Conservation (phyloP, 1,140 invertebrate genomes). For the Trichomalopsis sarcophagae region DNA sequence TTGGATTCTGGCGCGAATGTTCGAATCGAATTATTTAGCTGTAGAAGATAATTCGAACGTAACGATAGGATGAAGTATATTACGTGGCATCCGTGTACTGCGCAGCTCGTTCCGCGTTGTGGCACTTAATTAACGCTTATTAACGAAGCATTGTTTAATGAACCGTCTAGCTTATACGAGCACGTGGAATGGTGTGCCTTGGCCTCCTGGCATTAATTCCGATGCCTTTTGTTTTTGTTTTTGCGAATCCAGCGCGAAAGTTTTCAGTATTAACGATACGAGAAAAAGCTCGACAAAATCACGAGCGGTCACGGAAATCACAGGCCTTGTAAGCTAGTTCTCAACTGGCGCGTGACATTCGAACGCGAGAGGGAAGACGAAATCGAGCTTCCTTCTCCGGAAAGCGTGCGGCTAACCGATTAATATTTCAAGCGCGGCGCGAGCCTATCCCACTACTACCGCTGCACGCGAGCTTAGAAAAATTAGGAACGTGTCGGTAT, state of each 20-base stretch:
- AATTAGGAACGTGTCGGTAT: not conserved
- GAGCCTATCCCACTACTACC: too few species aligned
- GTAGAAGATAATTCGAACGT: not conserved
- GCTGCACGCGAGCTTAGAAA: too few species aligned
- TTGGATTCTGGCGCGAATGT: not conserved
- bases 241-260: too few species aligned
- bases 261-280: too few species aligned
- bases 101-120: not conserved
- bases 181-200: not conserved
- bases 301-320: too few species aligned
- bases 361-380: not conserved
- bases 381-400: not conserved
- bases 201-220: not conserved
- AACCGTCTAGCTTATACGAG: too few species aligned
- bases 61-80: not conserved
- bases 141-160: constrained; percentile 20
- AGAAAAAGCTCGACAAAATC: too few species aligned
- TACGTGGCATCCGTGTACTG: not conserved
- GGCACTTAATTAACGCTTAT: constrained; percentile 11
- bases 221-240: too few species aligned
- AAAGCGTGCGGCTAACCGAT: not conserved
- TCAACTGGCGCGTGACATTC: not conserved
- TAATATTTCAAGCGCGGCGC: not conserved
- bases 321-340: not conserved
- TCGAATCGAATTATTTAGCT: not conserved